Evolutionary conservation across 2,888 invertebrate genomes (phyloP).

Genomic region (Athalia circularis): DNA sequence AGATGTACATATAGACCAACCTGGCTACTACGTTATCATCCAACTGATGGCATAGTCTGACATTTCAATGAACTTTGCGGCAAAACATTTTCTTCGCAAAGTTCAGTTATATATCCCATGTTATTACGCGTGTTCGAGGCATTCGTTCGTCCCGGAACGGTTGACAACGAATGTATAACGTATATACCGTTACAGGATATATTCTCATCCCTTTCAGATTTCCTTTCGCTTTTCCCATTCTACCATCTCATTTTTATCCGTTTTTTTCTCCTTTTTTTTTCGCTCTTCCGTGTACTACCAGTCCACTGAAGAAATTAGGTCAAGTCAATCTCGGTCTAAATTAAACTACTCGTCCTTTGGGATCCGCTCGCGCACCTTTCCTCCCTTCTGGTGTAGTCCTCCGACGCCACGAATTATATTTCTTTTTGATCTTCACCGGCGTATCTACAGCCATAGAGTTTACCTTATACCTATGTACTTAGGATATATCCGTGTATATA

Average conservation of each 20-base stretch:
- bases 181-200: no score
- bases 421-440: slow-evolving; percentile 28
- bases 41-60: slow-evolving; percentile 53
- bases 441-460: slow-evolving; percentile 9
- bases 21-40: slow-evolving; percentile 5
- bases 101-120: slow-evolving; percentile 52
- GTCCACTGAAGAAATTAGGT: slow-evolving; percentile 35
- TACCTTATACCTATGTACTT: neutral
- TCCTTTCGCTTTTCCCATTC: no score
- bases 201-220: neutral
- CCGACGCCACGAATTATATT: slow-evolving; percentile 26
- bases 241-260: no score
- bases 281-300: neutral
- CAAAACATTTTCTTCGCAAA: slow-evolving; percentile 60
- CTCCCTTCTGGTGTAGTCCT: neutral
- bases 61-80: slow-evolving; percentile 69
- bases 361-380: neutral
- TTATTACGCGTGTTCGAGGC: slow-evolving; percentile 35
- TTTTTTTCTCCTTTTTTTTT: no score
- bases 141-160: slow-evolving; percentile 22
- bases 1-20: neutral
- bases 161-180: neutral
- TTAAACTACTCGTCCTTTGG: slow-evolving; percentile 39
- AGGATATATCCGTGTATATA: no score
- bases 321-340: slow-evolving; percentile 34